phyloP scores from a whole-genome alignment of 2,113 vertebrate genomes.

The Pleuronectes platessa region DNA sequence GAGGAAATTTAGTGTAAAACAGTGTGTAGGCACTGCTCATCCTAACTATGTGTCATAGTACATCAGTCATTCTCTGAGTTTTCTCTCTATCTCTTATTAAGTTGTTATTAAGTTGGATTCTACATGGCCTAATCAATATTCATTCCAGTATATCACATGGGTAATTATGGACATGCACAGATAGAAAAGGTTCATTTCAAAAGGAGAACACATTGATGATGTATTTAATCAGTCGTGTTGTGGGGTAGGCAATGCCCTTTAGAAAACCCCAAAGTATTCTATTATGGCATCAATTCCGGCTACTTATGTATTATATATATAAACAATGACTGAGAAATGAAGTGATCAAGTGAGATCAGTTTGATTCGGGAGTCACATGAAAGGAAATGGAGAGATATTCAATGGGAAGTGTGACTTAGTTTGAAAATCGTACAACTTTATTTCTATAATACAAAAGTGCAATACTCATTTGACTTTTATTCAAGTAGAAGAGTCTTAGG shows the following conservation, averaged over 20 bases:
- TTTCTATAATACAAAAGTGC: too few relatives aligned
- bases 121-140: conserved; percentile 2
- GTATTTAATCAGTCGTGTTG: conserved; percentile 6
- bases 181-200: conserved; percentile 15
- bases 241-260: not conserved
- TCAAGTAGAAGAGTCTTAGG: too few relatives aligned
- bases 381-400: not conserved
- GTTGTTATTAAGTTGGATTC: not conserved
- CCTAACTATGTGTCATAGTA: conserved; percentile 1
- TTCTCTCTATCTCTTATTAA: not conserved
- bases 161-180: not conserved
- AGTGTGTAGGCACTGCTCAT: conserved; percentile 1
- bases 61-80: not conserved
- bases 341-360: not conserved
- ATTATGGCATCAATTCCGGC: not conserved
- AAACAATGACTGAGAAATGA: not conserved
- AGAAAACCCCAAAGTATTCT: not conserved
- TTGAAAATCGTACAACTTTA: not conserved
- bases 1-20: conserved; percentile 64
- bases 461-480: too few relatives aligned
- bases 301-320: not conserved
- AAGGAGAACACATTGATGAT: conserved; percentile 4
- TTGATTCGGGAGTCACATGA: not conserved
- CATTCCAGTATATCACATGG: not conserved
- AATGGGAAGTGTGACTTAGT: not conserved